Base-by-base conservation (phyloP, 2,797 vertebrate species). In the Falco biarmicus region DNA sequence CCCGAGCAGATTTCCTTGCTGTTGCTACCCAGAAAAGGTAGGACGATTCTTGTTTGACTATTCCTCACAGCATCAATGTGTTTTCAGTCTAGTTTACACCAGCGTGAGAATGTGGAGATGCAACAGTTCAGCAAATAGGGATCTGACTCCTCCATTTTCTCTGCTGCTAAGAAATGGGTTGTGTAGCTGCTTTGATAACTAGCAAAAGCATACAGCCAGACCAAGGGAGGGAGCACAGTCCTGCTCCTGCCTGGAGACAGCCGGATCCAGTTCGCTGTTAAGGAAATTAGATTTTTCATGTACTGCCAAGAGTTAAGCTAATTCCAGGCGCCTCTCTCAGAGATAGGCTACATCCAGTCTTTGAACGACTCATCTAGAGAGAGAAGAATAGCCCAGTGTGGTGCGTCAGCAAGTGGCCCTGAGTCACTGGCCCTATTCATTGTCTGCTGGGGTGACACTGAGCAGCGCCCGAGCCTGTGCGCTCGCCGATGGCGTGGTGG, bases 231-330 rank as follows among this genome's bases (percentile, higher is more conserved):
- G 86, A 91, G 68, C 76, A 15, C 71, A 12, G 79, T 25, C 75
- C 82, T 10, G 2, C 34, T 47, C 66, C 90, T 89, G 81, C 89
- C 89, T 78, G 47, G 13, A 89, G 93, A 78, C 85, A 84, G 77
- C 53, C 5, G 2, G 31, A 75, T 80, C 79, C 90, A 6, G 5
- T 9, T 59, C 43, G 5, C 54, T 66, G 80, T 48, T 31, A 76
- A 82, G 88, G 87, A 94, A 96, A 96, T 94, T 68, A 87, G 86
- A 95, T 95, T 97, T 82, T 59, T 91, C 70, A 25, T 71, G 77
- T 34, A 48, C 85, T 95, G 80, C 90, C 84, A 93, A 85, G 82
- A 96, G 93, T 93, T 89, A 91, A 95, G 92, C 94, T 91, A 41
- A 95, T 96, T 94, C 57, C 94, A 82, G 93, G 93, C 85, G 41